These are phyloP conservation scores for Nerophis lumbriciformis DNA, from an alignment of 2,113 vertebrate species.

Conservation along the genomic window DNA sequence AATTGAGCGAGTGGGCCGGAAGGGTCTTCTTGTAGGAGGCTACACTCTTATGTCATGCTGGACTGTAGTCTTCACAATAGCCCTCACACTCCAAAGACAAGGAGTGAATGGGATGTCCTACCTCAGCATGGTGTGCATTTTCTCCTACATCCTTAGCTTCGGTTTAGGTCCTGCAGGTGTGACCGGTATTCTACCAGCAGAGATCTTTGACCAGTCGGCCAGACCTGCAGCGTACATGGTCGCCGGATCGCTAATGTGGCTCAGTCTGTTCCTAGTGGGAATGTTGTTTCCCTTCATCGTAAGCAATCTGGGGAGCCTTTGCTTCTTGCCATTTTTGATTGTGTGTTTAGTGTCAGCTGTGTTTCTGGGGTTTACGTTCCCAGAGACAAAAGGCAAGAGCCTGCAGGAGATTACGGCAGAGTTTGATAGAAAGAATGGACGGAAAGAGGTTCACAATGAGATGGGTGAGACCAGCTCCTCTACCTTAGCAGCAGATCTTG, in stretches of 20 bases:
- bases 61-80: constrained; percentile 76
- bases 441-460: constrained; percentile 5
- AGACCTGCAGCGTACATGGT: constrained; percentile 85
- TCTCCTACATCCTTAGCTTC: constrained; percentile 88
- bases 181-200: constrained; percentile 80
- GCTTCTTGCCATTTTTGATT: constrained; percentile 80
- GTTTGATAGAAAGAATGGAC: constrained; percentile 62
- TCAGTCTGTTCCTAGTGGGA: constrained; percentile 77
- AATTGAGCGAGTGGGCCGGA: constrained; percentile 77
- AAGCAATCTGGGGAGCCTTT: constrained; percentile 70
- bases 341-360: constrained; percentile 74
- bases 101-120: constrained; percentile 76
- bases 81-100: constrained; percentile 75
- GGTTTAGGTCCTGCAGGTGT: constrained; percentile 88
- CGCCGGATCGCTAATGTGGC: constrained; percentile 81
- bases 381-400: constrained; percentile 88
- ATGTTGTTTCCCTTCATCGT: constrained; percentile 83
- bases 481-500: background rate
- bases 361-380: constrained; percentile 75
- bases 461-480: constrained; percentile 21
- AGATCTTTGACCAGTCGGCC: constrained; percentile 83
- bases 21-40: constrained; percentile 75
- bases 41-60: constrained; percentile 81
- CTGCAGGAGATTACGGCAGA: constrained; percentile 80
- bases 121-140: constrained; percentile 83